A percentile compares a stretch with the other conserved stretches of the same genome.
phyloP scores from a whole-genome alignment of 1,140 invertebrate species.

The Schlechtendalia chinensis region DNA sequence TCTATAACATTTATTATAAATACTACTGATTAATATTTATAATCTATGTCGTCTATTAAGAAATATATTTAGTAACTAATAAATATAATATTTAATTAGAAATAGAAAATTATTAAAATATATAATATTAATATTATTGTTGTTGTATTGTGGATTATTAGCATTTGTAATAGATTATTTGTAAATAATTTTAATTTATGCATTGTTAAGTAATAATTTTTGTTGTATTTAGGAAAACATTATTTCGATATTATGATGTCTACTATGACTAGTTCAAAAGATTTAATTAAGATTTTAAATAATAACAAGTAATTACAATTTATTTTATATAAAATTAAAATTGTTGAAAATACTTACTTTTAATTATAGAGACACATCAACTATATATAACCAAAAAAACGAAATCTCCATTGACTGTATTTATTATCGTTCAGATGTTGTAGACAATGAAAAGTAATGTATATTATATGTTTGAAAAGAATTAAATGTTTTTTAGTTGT shows the following conservation, averaged over 20 bases:
- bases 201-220: neutral
- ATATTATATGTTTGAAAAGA: neutral
- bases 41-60: too few species aligned
- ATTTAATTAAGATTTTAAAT: neutral
- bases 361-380: neutral
- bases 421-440: neutral
- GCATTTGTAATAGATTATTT: too few species aligned
- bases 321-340: neutral
- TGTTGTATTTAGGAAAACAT: neutral
- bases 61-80: too few species aligned
- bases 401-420: neutral
- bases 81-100: too few species aligned
- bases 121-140: too few species aligned
- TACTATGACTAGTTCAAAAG: neutral
- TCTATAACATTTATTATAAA: too few species aligned
- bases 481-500: conserved; percentile 6
- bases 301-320: neutral
- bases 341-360: neutral
- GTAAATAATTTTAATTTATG: neutral
- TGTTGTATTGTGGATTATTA: too few species aligned
- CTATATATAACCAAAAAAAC: neutral
- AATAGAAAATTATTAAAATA: too few species aligned
- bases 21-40: too few species aligned
- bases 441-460: conserved; percentile 18
- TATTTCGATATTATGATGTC: neutral